Evolutionary conservation across 2,888 invertebrate genomes (phyloP), one percentile per base, ranked within the genome.

Genomic region (Cryptocheilus praepositus): DNA sequence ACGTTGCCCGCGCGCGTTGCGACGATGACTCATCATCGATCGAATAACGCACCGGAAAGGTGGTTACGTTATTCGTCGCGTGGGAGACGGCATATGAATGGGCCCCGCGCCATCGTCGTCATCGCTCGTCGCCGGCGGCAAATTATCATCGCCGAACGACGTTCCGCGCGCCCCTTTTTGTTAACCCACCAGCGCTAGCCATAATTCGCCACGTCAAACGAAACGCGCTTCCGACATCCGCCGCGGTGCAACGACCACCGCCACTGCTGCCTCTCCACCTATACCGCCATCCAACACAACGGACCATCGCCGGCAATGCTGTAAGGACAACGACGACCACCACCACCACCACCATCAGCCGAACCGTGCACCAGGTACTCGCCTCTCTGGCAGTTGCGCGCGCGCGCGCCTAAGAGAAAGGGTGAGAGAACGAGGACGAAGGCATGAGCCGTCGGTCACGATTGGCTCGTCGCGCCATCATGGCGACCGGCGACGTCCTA

Each of bases 401-500:
- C 45, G 36, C 25, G 56, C 13, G 28, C 11, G 43, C 19, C 11
- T 7, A 56, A 25, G 8, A 36, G 44, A 56, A 43, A 25, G 8
- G 22, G 45, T 36, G 61, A 25, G 58, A 63, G 43, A 36, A 18
- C 56, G 16, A 61, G 61, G 55, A 28, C 28, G 43, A 36, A 61
- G 51, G 57, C 57, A 64, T 66, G 63, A 68, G 61, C 59, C 52
- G 61, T 52, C 18, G 43, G 13, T 67, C 43, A 44, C 58, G 71
- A 77, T 77, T 77, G 74, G 77, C 60, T 60, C 25, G 22, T 58
- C 67, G 36, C 66, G 28, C 55, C 69, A 75, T 67, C 70, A 78
- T 78, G 78, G 78, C 78, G 75, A 75, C 68, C 44, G n/a, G 15
- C 36, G 52, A 15, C 63, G 61, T 19, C 77, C 77, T 77, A 78